Percentiles rank a stretch among this genome's conserved stretches.
Conservation (phyloP, 2,113 vertebrate species). For the Clarias magur region DNA sequence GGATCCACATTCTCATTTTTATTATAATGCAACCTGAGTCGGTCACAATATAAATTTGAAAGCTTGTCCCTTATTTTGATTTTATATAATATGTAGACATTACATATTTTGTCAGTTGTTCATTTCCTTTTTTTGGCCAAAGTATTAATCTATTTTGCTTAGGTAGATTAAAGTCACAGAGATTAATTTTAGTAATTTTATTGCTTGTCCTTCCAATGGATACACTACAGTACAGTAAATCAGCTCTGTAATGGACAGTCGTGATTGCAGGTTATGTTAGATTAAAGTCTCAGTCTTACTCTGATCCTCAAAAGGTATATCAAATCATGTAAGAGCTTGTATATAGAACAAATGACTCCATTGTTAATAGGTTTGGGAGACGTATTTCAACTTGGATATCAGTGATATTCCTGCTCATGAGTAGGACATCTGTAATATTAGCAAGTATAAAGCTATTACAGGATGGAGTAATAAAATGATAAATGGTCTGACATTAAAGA, state of each 20-base stretch:
- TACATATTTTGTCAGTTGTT: neutral
- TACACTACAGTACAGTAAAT: neutral
- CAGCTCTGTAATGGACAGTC: neutral
- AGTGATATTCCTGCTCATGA: neutral
- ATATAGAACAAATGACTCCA: neutral
- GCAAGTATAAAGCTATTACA: neutral
- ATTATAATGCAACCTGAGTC: neutral
- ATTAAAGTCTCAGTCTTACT: neutral
- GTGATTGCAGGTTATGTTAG: neutral
- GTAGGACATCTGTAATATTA: neutral
- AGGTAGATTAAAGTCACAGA: neutral
- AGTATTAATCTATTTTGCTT: neutral
- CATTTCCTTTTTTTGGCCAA: neutral
- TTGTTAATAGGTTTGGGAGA: neutral
- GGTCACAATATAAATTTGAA: neutral
- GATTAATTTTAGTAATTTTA: neutral
- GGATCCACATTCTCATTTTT: neutral
- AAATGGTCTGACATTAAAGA: conserved; percentile 15
- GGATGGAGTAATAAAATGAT: neutral
- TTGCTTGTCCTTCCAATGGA: neutral
- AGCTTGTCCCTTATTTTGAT: neutral
- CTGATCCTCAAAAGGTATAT: neutral
- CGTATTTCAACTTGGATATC: neutral
- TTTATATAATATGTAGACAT: neutral
- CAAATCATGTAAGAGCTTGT: neutral